phyloP scores from a whole-genome alignment of 2,113 vertebrate species.

The Dromas ardeola region DNA sequence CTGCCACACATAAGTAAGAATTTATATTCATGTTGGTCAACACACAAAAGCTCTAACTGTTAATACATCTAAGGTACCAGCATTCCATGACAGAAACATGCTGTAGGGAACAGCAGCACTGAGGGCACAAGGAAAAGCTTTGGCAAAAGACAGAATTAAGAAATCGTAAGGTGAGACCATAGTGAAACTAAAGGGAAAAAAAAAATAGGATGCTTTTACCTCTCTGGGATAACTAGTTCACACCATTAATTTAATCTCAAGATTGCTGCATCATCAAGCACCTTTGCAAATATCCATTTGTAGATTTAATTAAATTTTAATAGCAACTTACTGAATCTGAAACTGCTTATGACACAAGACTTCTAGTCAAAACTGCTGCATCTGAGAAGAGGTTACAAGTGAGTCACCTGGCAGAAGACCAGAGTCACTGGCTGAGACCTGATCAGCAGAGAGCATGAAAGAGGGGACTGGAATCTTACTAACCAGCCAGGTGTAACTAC shows the following conservation, averaged over 20 bases:
- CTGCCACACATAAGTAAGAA: neutral
- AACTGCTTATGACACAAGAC: neutral
- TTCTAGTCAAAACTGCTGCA: neutral
- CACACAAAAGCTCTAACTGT: neutral
- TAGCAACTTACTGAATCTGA: neutral
- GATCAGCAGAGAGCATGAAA: neutral
- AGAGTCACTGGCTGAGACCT: neutral
- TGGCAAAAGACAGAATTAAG: neutral
- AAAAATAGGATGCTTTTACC: neutral
- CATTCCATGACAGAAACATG: neutral
- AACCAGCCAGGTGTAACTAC: neutral
- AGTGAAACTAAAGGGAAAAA: neutral
- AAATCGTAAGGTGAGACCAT: neutral
- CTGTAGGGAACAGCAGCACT: neutral
- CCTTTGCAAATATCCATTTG: neutral
- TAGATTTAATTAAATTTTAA: conserved; percentile 23
- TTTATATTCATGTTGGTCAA: neutral
- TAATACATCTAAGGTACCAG: neutral
- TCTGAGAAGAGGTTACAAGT: neutral
- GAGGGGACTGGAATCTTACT: neutral
- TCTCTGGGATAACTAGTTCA: neutral
- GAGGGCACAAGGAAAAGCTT: neutral
- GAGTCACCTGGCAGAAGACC: neutral
- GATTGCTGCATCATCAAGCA: neutral
- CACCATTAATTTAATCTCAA: neutral